phyloP scores from a whole-genome alignment of 2,797 vertebrate species.

The Danio tinwini region DNA sequence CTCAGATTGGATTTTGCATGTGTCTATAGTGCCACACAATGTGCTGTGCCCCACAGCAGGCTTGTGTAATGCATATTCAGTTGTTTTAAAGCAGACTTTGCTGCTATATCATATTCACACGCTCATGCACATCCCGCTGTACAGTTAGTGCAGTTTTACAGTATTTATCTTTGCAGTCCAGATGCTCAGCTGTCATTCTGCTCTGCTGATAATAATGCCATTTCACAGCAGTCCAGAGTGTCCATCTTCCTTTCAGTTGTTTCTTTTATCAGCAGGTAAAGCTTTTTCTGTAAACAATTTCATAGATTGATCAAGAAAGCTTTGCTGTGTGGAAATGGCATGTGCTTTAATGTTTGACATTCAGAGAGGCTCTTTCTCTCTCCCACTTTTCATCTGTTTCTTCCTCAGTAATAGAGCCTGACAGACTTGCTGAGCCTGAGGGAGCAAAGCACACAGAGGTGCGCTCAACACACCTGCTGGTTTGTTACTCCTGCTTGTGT shows the following conservation, averaged over 20 bases:
- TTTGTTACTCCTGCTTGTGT: slow-evolving; percentile 18
- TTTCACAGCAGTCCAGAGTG: not conserved
- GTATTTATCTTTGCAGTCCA: slow-evolving; percentile 22
- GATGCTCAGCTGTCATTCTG: not conserved
- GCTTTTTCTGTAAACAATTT: not conserved
- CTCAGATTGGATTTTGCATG: not conserved
- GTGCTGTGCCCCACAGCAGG: slow-evolving; percentile 13
- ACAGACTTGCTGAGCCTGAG: slow-evolving; percentile 60
- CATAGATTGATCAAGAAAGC: slow-evolving; percentile 10
- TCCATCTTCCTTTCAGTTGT: not conserved
- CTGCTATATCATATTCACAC: not conserved
- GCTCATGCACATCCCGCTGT: not conserved
- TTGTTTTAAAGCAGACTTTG: slow-evolving; percentile 1
- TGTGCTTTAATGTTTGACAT: slow-evolving; percentile 42
- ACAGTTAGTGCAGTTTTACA: slow-evolving; percentile 2
- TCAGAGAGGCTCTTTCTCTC: slow-evolving; percentile 20
- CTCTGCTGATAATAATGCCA: not conserved
- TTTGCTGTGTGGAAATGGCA: slow-evolving; percentile 21
- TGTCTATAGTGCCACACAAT: not conserved
- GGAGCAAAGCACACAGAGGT: slow-evolving; percentile 63
- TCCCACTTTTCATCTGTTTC: slow-evolving; percentile 16
- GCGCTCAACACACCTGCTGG: slow-evolving; percentile 69
- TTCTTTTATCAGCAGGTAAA: not conserved
- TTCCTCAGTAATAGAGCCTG: slow-evolving; percentile 29
- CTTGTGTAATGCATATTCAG: slow-evolving; percentile 19